phyloP scores from a whole-genome alignment of 2,797 vertebrate genomes.

The Gastrophryne carolinensis region DNA sequence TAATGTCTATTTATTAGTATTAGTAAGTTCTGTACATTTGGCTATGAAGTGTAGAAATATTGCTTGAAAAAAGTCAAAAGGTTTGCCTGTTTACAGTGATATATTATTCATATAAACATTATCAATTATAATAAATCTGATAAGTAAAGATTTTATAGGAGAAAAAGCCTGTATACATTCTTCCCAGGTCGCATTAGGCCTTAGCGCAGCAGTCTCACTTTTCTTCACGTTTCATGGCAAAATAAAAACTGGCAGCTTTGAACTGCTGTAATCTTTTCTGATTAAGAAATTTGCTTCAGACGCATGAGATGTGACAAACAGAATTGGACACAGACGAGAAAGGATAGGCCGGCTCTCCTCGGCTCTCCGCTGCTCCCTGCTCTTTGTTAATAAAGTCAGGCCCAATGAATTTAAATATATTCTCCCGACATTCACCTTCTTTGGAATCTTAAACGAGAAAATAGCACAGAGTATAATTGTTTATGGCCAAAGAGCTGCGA shows the following conservation, averaged over 20 bases:
- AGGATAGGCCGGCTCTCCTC: not conserved
- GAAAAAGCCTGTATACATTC: conserved; percentile 4
- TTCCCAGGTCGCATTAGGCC: conserved; percentile 8
- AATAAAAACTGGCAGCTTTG: conserved; percentile 41
- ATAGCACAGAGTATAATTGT: conserved; percentile 6
- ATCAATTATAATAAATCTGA: too few relatives aligned
- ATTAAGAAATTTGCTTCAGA: conserved; percentile 43
- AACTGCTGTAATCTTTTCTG: conserved; percentile 34
- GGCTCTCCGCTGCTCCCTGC: not conserved
- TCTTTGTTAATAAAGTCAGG: conserved; percentile 31
- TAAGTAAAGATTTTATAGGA: conserved; percentile 11
- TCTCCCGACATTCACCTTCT: conserved; percentile 12
- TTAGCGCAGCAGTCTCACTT: not conserved
- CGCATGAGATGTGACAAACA: conserved; percentile 47
- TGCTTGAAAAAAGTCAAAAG: too few relatives aligned
- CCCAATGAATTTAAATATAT: conserved; percentile 28
- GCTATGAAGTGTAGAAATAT: too few relatives aligned
- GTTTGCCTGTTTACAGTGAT: too few relatives aligned
- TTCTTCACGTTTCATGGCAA: conserved; percentile 26
- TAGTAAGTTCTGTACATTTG: too few relatives aligned
- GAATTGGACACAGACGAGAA: conserved; percentile 36
- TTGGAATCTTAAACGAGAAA: not conserved
- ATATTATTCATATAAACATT: too few relatives aligned
- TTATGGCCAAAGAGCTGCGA: not conserved
- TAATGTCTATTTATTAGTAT: too few relatives aligned